These are phyloP conservation scores for Nymphalis polychloros DNA, from an alignment of 2,888 invertebrate species.

Conservation along the genomic window DNA sequence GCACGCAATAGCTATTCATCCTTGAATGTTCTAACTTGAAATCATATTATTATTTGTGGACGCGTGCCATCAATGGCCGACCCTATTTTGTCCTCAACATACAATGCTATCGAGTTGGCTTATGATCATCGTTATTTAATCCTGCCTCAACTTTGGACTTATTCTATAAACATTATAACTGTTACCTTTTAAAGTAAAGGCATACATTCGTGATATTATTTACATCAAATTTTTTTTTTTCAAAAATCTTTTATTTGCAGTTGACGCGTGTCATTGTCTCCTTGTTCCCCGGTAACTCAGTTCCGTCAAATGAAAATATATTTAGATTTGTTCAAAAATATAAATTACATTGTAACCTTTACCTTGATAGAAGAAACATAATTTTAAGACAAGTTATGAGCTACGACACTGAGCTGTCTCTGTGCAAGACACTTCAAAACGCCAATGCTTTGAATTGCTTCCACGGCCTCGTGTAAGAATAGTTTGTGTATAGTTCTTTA, in stretches of 20 bases:
- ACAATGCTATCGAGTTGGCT: constrained; percentile 28
- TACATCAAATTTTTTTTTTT: no score
- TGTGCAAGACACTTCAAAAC: constrained; percentile 19
- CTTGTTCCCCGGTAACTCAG: background rate
- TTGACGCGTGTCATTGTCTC: no score
- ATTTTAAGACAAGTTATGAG: constrained; percentile 20
- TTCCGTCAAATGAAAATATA: constrained; percentile 11
- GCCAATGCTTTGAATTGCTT: constrained; percentile 23
- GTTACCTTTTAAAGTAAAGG: background rate
- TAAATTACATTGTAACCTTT: constrained; percentile 22
- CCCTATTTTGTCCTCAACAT: constrained; percentile 28
- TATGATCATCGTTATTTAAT: constrained; percentile 28
- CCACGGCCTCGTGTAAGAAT: constrained; percentile 25
- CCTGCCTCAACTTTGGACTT: constrained; percentile 2
- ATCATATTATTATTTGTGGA: constrained; percentile 53
- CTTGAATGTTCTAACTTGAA: constrained; percentile 65
- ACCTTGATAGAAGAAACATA: constrained; percentile 19
- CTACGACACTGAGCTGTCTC: constrained; percentile 28
- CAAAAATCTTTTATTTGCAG: no score
- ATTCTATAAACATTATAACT: background rate
- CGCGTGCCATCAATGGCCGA: constrained; percentile 40
- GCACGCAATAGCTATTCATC: constrained; percentile 71
- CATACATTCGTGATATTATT: background rate
- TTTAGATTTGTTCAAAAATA: constrained; percentile 15
- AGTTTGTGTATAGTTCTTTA: constrained; percentile 4